Percentiles rank a stretch among this genome's conserved stretches.
These are phyloP conservation scores for Fragum fragum DNA, from an alignment of 2,888 invertebrate genomes.

Conservation along the genomic window DNA sequence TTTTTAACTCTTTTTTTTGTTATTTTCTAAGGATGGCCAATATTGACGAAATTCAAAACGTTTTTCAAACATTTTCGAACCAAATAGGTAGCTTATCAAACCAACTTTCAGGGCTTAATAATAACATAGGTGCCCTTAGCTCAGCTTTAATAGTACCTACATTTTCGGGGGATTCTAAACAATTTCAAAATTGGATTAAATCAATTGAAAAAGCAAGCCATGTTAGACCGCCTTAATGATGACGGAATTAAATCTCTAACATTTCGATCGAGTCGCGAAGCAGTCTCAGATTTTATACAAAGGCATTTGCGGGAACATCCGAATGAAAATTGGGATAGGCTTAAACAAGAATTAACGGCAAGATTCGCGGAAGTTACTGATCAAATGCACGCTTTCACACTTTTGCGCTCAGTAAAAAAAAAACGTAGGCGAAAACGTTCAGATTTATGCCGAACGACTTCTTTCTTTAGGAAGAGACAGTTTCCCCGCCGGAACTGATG, in stretches of 20 bases:
- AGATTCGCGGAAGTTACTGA: constrained; percentile 41
- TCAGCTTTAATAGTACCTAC: not conserved
- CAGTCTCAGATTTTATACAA: constrained; percentile 13
- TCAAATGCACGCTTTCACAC: constrained; percentile 44
- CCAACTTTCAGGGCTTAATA: constrained; percentile 35
- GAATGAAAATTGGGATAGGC: not conserved
- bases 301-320: constrained; percentile 4
- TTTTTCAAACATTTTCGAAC: too few relatives aligned
- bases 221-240: not conserved
- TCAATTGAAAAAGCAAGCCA: constrained; percentile 8
- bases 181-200: too few relatives aligned
- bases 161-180: not conserved
- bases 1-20: too few relatives aligned
- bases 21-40: too few relatives aligned
- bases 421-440: too few relatives aligned
- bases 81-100: too few relatives aligned
- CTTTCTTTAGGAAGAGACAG: too few relatives aligned
- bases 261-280: not conserved
- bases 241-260: constrained; percentile 4
- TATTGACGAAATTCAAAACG: too few relatives aligned
- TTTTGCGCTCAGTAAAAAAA: too few relatives aligned
- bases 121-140: too few relatives aligned
- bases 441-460: too few relatives aligned
- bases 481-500: too few relatives aligned
- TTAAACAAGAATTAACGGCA: constrained; percentile 29